A percentile compares a stretch with the other conserved stretches of the same genome.
Evolutionary conservation across 2,888 invertebrate species (phyloP).

Genomic region (Pyrrhia umbra): DNA sequence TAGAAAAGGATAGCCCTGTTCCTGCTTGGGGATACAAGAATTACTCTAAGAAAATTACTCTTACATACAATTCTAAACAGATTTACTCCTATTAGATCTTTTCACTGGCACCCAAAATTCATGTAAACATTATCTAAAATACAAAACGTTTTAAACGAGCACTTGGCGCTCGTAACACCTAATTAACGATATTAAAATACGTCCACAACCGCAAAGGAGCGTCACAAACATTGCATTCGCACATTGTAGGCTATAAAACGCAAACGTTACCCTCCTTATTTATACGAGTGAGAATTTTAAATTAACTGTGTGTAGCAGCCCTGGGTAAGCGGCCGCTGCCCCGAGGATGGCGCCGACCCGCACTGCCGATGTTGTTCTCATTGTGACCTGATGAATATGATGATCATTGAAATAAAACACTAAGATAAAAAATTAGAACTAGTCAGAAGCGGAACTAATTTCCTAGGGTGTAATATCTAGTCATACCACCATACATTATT

Average conservation of each 20-base stretch:
- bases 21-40: background rate
- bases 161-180: slow-evolving; percentile 82
- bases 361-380: slow-evolving; percentile 70
- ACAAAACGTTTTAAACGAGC: slow-evolving; percentile 69
- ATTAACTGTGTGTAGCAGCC: slow-evolving; percentile 89
- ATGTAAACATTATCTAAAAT: slow-evolving; percentile 69
- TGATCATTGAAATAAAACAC: background rate
- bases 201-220: slow-evolving; percentile 85
- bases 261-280: slow-evolving; percentile 90
- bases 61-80: slow-evolving; percentile 52
- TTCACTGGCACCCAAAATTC: slow-evolving; percentile 56
- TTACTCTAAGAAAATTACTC: background rate
- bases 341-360: slow-evolving; percentile 65
- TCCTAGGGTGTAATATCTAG: too few species aligned
- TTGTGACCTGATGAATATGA: slow-evolving; percentile 54
- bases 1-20: background rate
- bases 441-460: too few species aligned
- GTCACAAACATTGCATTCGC: slow-evolving; percentile 86
- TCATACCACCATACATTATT: too few species aligned
- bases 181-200: slow-evolving; percentile 90
- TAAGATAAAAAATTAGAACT: too few species aligned
- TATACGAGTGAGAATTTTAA: slow-evolving; percentile 90
- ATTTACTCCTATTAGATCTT: slow-evolving; percentile 60
- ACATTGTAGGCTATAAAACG: slow-evolving; percentile 89
- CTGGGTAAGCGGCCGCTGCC: slow-evolving; percentile 75